Conservation (phyloP, 2,888 invertebrate genomes). For the Caenorhabditis sp. region DNA sequence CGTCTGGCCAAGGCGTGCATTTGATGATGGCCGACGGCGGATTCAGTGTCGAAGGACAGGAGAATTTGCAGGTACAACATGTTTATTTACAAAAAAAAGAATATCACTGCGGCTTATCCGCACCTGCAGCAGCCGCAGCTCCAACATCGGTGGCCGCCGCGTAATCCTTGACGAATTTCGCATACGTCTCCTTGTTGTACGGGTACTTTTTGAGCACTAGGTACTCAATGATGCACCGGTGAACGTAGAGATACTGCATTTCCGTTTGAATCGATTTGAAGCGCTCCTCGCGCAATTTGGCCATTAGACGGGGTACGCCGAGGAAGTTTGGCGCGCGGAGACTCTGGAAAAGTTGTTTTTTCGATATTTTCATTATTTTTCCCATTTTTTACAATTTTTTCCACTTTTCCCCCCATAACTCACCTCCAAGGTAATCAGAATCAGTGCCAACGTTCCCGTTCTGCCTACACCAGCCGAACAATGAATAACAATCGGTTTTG, state of each 20-base stretch:
- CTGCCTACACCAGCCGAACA: slow-evolving; percentile 61
- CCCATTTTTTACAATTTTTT: too few relatives aligned
- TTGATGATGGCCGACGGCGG: slow-evolving; percentile 99
- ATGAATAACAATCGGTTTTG: slow-evolving; percentile 50
- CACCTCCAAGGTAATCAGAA: slow-evolving; percentile 46
- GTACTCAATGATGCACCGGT: slow-evolving; percentile 70
- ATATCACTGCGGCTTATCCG: too few relatives aligned
- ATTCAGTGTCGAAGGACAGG: slow-evolving; percentile 95
- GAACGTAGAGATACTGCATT: slow-evolving; percentile 73
- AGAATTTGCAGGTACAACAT: slow-evolving; percentile 88
- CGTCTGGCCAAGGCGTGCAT: slow-evolving; percentile 89
- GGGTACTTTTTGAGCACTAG: slow-evolving; percentile 37
- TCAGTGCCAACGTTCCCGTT: slow-evolving; percentile 53
- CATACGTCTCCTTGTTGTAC: slow-evolving; percentile 16
- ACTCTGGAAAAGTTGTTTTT: too few relatives aligned
- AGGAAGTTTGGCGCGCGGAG: slow-evolving; percentile 27
- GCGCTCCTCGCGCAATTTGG: slow-evolving; percentile 63
- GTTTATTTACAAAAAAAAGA: neutral
- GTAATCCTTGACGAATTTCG: slow-evolving; percentile 27
- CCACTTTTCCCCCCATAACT: too few relatives aligned
- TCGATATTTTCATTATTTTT: too few relatives aligned
- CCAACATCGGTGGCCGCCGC: too few relatives aligned
- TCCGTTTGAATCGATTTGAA: slow-evolving; percentile 64
- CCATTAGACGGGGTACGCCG: slow-evolving; percentile 48
- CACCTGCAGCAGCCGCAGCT: too few relatives aligned